Percentiles rank a stretch among this genome's conserved stretches.
Evolutionary conservation across 2,888 invertebrate genomes (phyloP).

Genomic region (Drosophila cracens): DNA sequence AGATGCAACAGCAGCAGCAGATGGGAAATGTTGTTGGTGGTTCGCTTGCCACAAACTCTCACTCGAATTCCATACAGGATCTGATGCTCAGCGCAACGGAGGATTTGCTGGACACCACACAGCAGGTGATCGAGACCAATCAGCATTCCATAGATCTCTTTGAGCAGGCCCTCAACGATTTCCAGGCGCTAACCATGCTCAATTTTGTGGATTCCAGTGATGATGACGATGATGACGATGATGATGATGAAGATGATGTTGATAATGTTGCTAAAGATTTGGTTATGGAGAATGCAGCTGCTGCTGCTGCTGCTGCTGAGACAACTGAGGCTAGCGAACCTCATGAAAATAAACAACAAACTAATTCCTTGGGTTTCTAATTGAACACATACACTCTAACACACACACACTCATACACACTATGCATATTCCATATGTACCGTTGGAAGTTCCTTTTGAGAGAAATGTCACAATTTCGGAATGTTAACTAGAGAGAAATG

Average conservation of each 20-base stretch:
- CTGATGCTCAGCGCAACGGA: conserved; percentile 80
- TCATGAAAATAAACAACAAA: conserved; percentile 27
- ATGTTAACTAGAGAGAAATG: conserved; percentile 77
- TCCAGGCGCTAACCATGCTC: conserved; percentile 83
- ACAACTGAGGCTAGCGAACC: conserved; percentile 56
- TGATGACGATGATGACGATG: conserved; percentile 78
- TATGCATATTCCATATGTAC: conserved; percentile 21
- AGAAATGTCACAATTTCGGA: conserved; percentile 56
- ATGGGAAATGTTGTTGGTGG: conserved; percentile 17
- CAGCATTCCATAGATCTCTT: conserved; percentile 84
- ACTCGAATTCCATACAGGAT: conserved; percentile 61
- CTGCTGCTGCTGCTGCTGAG: conserved; percentile 28
- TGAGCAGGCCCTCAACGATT: conserved; percentile 84
- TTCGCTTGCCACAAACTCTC: conserved; percentile 63
- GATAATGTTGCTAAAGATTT: conserved; percentile 16
- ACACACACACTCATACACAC: conserved; percentile 11
- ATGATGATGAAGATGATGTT: conserved; percentile 13
- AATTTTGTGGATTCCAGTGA: conserved; percentile 83
- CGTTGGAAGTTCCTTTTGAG: conserved; percentile 61
- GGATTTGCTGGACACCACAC: conserved; percentile 83
- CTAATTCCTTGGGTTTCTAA: conserved; percentile 44
- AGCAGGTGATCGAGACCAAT: conserved; percentile 80
- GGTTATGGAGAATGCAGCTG: background rate
- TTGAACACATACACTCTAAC: background rate
- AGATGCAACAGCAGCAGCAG: conserved; percentile 25